These are phyloP conservation scores for Rhaphigaster nebulosa DNA, from an alignment of 2,888 invertebrate genomes.

Conservation along the genomic window DNA sequence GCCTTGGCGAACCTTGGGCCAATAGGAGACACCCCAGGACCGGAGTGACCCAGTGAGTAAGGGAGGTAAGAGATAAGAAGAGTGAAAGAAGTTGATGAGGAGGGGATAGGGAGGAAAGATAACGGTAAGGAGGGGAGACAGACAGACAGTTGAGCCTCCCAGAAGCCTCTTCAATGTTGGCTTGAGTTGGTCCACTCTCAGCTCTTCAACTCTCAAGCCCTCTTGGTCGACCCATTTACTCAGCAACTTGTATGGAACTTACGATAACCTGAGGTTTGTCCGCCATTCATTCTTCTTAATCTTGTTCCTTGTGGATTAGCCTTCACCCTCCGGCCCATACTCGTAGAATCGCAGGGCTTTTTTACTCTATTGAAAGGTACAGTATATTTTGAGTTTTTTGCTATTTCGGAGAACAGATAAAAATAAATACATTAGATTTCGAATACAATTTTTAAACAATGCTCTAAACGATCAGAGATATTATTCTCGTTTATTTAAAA, in stretches of 20 bases:
- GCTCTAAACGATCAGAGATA: background rate
- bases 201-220: background rate
- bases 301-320: background rate
- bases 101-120: conserved; percentile 37
- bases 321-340: background rate
- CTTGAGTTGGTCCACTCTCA: conserved; percentile 11
- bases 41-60: conserved; percentile 26
- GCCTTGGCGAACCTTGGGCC: background rate
- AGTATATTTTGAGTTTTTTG: background rate
- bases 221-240: background rate
- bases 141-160: background rate
- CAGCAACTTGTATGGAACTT: background rate
- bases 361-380: background rate
- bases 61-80: conserved; percentile 30
- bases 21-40: background rate
- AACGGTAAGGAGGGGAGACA: conserved; percentile 45
- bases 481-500: background rate
- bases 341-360: background rate
- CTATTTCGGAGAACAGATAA: background rate
- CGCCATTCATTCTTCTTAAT: background rate
- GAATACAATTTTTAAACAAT: no score
- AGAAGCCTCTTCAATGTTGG: conserved; percentile 37
- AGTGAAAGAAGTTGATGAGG: conserved; percentile 46
- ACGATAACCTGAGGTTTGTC: background rate
- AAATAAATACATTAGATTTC: no score